A percentile compares a stretch with the other conserved stretches of the same genome.
These are phyloP conservation scores for Hesperophylax magnus DNA, from an alignment of 1,140 invertebrate genomes.

Conservation along the genomic window DNA sequence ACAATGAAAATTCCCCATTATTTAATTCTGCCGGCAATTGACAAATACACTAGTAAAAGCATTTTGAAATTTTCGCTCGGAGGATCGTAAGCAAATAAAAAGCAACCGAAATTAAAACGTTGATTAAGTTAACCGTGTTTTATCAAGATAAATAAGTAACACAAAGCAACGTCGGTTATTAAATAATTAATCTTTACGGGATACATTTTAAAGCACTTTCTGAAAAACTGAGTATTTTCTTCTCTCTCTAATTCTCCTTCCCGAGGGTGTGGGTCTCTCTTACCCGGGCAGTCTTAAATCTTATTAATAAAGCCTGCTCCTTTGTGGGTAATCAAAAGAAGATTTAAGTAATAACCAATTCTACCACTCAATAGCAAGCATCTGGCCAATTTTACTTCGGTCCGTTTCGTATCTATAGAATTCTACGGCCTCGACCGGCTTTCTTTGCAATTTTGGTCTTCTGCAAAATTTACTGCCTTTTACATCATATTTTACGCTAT, in stretches of 20 bases:
- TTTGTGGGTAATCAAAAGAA: constrained; percentile 25
- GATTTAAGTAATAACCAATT: constrained; percentile 10
- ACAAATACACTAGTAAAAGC: not conserved
- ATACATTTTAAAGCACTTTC: not conserved
- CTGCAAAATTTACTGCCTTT: no score
- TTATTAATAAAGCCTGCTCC: constrained; percentile 11
- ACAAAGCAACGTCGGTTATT: not conserved
- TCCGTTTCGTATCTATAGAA: not conserved
- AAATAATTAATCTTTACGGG: constrained; percentile 2
- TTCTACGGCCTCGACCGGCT: not conserved
- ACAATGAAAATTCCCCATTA: no score
- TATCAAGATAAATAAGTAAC: constrained; percentile 15
- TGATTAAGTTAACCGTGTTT: constrained; percentile 18
- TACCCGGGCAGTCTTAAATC: not conserved
- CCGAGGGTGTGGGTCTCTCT: not conserved
- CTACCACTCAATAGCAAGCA: not conserved
- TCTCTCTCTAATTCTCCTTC: not conserved
- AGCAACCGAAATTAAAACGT: constrained; percentile 7
- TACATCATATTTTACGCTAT: no score
- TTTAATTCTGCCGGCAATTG: no score
- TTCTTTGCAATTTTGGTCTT: not conserved
- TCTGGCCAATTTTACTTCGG: not conserved
- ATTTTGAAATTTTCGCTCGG: not conserved
- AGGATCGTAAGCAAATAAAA: constrained; percentile 1
- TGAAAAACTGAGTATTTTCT: not conserved